A percentile compares a stretch with the other conserved stretches of the same genome.
Conservation (phyloP, 2,113 vertebrate genomes). For the Lepisosteus osseus region DNA sequence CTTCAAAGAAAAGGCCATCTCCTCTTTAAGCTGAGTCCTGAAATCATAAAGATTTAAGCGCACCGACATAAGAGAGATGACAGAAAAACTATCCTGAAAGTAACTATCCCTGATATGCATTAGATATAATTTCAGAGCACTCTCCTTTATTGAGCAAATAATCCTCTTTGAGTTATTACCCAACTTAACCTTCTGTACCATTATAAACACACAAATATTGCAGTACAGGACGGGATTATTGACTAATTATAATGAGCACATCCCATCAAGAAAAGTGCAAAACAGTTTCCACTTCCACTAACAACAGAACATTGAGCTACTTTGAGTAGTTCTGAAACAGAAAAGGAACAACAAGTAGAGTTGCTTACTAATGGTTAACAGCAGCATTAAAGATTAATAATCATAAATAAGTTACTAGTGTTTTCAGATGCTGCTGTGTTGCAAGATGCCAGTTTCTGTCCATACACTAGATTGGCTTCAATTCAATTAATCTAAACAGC, state of each 20-base stretch:
- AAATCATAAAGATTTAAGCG: too few species aligned
- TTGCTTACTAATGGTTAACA: too few species aligned
- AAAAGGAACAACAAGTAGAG: neutral
- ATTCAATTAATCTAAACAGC: too few species aligned
- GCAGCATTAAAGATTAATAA: too few species aligned
- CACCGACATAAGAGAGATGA: too few species aligned
- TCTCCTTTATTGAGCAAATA: slow-evolving; percentile 13
- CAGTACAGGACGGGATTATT: neutral
- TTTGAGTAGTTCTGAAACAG: neutral
- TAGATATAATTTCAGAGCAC: slow-evolving; percentile 11
- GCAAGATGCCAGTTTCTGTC: too few species aligned
- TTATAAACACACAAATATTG: slow-evolving; percentile 1
- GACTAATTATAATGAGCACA: slow-evolving; percentile 13
- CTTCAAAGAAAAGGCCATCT: too few species aligned
- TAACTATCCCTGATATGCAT: neutral
- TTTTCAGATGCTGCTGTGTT: too few species aligned
- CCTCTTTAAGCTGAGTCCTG: too few species aligned
- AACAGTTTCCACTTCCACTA: neutral
- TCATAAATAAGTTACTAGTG: too few species aligned
- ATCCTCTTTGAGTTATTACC: slow-evolving; percentile 13
- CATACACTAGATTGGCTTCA: too few species aligned
- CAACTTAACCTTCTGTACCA: slow-evolving; percentile 15
- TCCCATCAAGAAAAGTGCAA: too few species aligned
- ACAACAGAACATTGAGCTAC: neutral
- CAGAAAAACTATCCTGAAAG: neutral